Percentiles rank a stretch among this genome's conserved stretches.
These are phyloP conservation scores for Abrostola tripartita DNA, from an alignment of 2,888 invertebrate genomes.

Conservation along the genomic window DNA sequence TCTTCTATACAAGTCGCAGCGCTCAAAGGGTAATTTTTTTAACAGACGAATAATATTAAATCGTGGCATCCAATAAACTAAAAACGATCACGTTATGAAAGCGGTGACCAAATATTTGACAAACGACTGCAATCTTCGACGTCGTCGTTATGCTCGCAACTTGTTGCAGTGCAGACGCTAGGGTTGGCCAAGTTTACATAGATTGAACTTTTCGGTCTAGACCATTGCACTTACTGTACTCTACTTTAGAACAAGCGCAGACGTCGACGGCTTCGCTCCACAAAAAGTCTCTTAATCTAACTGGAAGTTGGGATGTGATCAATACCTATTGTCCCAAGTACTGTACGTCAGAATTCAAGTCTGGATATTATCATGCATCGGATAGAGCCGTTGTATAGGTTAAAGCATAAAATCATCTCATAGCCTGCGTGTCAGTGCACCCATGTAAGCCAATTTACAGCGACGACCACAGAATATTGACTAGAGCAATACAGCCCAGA, in stretches of 20 bases:
- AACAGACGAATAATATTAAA: conserved; percentile 26
- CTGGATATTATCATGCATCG: conserved; percentile 6
- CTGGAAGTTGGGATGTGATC: conserved; percentile 42
- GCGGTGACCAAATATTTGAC: conserved; percentile 33
- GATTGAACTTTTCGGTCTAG: conserved; percentile 60
- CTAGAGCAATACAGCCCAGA: conserved; percentile 28
- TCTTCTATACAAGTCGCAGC: too few species aligned
- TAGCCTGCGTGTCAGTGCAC: conserved; percentile 46
- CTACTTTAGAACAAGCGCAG: conserved; percentile 61
- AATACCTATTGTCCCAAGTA: conserved; percentile 38
- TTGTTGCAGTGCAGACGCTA: conserved; percentile 59
- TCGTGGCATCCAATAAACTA: conserved; percentile 14
- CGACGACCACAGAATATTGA: conserved; percentile 46
- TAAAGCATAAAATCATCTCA: conserved; percentile 33
- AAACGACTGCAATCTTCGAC: conserved; percentile 32
- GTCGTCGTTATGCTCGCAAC: conserved; percentile 49
- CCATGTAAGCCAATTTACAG: conserved; percentile 47
- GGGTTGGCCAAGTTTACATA: conserved; percentile 48
- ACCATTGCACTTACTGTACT: conserved; percentile 60
- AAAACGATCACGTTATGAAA: conserved; percentile 12
- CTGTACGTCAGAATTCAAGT: conserved; percentile 22
- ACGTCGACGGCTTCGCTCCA: conserved; percentile 39
- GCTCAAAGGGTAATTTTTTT: not conserved
- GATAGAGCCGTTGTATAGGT: conserved; percentile 20
- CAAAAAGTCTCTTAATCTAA: conserved; percentile 46